Base-by-base conservation (phyloP, 2,797 vertebrate genomes). In the Crossoptilon crossoptilon region DNA sequence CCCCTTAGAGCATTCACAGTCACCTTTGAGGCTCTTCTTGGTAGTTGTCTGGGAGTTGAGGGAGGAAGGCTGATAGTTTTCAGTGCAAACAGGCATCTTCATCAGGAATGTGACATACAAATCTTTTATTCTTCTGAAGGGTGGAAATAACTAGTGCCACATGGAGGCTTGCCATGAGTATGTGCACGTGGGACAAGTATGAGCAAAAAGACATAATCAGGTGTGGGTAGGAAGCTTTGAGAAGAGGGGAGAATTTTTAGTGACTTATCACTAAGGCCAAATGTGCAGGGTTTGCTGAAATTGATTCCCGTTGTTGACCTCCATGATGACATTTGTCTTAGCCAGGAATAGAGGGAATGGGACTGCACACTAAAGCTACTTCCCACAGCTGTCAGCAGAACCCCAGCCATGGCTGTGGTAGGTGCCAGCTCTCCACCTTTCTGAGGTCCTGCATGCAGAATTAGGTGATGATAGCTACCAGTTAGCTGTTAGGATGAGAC, bases 251-350 rank as follows among this genome's bases (percentile, higher is more conserved):
- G 37, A 73, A 11, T 4, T 35, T 89, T 77, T 62, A 43, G 24
- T 75, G 35, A 46, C 26, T 56, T 24, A 31, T 64, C 12, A 14
- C 8, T 76, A 39, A 22, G 24, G 29, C 11, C 7, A 44, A 21
- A 26, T 60, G 19, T 22, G 26, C 31, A 60, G 70, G 44, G 2
- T 46, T 9, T 60, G n/a, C 55, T n/a, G 9, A 46, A 68, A 46
- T 3, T 5, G 41, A 6, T 44, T 82, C 26, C 29, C 5, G 5
- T 68, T 1, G 0, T 26, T 68, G 18, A 56, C 9, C 13, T 68
- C 49, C 17, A 14, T 24, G n/a, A 26, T 55, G 55, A 31, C 1
- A 2, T 41, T 82, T 41, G 31, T 7, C 31, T 8, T 37, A 46
- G 9, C 2, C 48, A n/a, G 18, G 43, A 59, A 26, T 49, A 41